A percentile compares a stretch with the other conserved stretches of the same genome.
phyloP scores from a whole-genome alignment of 2,797 vertebrate genomes.

The Sphenopsis melanotis region DNA sequence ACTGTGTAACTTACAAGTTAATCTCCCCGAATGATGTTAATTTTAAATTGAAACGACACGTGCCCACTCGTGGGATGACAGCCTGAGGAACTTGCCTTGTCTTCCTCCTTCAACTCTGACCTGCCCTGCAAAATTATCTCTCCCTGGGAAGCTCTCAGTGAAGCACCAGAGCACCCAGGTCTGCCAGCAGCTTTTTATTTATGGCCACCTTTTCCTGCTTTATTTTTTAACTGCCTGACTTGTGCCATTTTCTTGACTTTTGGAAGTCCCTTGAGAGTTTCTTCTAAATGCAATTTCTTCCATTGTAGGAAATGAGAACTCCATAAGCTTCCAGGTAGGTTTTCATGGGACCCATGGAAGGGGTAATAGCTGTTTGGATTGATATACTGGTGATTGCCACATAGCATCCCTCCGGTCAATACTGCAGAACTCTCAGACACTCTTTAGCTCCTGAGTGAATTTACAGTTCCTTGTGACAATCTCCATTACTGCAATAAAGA shows the following conservation, averaged over 20 bases:
- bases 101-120: slow-evolving; percentile 15
- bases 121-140: not conserved
- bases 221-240: not conserved
- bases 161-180: not conserved
- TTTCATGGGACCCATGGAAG: not conserved
- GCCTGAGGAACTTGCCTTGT: not conserved
- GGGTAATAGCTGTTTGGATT: not conserved
- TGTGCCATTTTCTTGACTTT: not conserved
- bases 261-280: not conserved
- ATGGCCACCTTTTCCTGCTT: not conserved
- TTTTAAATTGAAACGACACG: slow-evolving; percentile 27
- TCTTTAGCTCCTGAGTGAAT: not conserved
- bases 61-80: not conserved
- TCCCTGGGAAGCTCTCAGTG: not conserved
- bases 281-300: not conserved
- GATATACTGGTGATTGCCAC: not conserved
- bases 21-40: slow-evolving; percentile 34
- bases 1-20: slow-evolving; percentile 15
- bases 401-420: not conserved
- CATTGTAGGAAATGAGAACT: not conserved
- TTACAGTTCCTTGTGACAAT: not conserved
- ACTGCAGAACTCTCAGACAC: not conserved
- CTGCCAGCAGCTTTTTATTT: slow-evolving; percentile 15
- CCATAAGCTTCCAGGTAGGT: not conserved
- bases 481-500: not conserved